Percentiles rank a stretch among this genome's conserved stretches.
These are phyloP conservation scores for Ceratothoa steindachneri DNA, from an alignment of 2,888 invertebrate genomes.

Conservation along the genomic window DNA sequence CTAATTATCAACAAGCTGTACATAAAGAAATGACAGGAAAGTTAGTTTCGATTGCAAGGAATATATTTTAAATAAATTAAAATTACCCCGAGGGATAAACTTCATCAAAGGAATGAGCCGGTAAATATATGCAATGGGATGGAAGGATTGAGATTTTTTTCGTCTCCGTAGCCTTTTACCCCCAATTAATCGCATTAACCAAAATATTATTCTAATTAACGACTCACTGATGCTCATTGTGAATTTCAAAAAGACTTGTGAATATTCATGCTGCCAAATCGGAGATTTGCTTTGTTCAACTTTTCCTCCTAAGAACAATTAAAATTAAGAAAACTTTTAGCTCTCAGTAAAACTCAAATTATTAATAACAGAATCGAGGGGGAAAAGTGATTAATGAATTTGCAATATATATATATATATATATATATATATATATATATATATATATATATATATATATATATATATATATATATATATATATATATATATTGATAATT, in stretches of 20 bases:
- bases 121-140: too few relatives aligned
- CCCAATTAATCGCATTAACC: conserved; percentile 43
- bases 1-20: too few relatives aligned
- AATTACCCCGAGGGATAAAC: too few relatives aligned
- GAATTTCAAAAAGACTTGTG: conserved; percentile 35
- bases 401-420: not conserved
- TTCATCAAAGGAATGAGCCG: too few relatives aligned
- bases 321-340: not conserved
- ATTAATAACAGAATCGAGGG: not conserved
- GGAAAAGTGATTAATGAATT: not conserved
- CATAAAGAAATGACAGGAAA: too few relatives aligned
- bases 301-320: conserved; percentile 13
- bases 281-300: conserved; percentile 26
- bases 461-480: not conserved
- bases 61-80: too few relatives aligned
- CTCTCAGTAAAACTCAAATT: not conserved
- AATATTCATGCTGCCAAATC: conserved; percentile 28
- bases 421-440: not conserved
- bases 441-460: conserved; percentile 10
- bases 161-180: conserved; percentile 30
- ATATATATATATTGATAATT: too few relatives aligned
- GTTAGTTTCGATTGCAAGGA: too few relatives aligned
- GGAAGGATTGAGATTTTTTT: conserved; percentile 3
- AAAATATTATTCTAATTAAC: conserved; percentile 43
- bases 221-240: conserved; percentile 27